Conservation (phyloP, 2,113 vertebrate genomes). For the Chiloscyllium plagiosum region DNA sequence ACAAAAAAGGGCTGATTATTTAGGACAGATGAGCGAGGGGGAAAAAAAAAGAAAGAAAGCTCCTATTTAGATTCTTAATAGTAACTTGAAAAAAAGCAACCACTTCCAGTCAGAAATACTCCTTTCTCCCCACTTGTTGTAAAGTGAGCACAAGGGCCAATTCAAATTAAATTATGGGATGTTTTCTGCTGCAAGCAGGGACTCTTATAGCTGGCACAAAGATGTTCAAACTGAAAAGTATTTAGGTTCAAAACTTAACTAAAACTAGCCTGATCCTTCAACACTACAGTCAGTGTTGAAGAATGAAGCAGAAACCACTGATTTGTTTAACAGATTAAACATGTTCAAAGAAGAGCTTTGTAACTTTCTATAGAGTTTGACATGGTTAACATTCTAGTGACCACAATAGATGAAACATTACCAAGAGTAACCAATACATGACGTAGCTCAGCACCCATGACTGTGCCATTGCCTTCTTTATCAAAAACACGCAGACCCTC, state of each 20-base stretch:
- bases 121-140: background rate
- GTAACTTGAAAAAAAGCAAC: background rate
- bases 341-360: background rate
- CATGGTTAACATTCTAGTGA: background rate
- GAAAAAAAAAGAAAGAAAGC: too few relatives aligned
- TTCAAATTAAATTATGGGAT: background rate
- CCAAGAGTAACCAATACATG: constrained; percentile 88
- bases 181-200: too few relatives aligned
- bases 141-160: background rate
- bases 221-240: too few relatives aligned
- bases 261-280: background rate
- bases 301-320: background rate
- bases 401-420: constrained; percentile 42
- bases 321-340: background rate
- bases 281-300: background rate
- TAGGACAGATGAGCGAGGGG: background rate
- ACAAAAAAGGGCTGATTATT: too few relatives aligned
- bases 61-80: background rate
- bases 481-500: constrained; percentile 85
- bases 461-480: constrained; percentile 84
- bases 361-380: background rate
- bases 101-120: too few relatives aligned
- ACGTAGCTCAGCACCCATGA: constrained; percentile 90
- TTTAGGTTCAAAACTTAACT: too few relatives aligned
- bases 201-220: too few relatives aligned